A percentile compares a stretch with the other conserved stretches of the same genome.
Conservation (phyloP, 2,797 vertebrate species). For the Ptychadena robeensis region DNA sequence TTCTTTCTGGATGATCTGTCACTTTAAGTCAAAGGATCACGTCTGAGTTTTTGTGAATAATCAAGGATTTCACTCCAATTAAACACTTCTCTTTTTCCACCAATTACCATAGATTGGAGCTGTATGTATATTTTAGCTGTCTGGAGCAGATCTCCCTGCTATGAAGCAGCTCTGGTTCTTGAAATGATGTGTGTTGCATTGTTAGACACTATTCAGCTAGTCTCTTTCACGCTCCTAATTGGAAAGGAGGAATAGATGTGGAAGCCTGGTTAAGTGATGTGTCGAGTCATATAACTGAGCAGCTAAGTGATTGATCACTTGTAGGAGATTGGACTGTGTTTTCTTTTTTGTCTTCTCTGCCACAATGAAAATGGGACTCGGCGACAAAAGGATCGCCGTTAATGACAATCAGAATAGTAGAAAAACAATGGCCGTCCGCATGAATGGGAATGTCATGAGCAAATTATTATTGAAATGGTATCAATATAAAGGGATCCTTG, state of each 20-base stretch:
- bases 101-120: conserved; percentile 28
- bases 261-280: conserved; percentile 56
- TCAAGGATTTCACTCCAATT: neutral
- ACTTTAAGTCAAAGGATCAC: neutral
- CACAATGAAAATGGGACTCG: conserved; percentile 42
- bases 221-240: conserved; percentile 58
- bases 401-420: neutral
- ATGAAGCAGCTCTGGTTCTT: conserved; percentile 24
- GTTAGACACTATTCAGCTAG: conserved; percentile 48
- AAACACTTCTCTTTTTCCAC: conserved; percentile 1
- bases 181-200: conserved; percentile 55
- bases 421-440: neutral
- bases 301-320: conserved; percentile 60
- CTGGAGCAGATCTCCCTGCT: conserved; percentile 28
- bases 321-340: conserved; percentile 36
- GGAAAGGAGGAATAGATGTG: conserved; percentile 58
- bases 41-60: neutral
- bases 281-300: conserved; percentile 48
- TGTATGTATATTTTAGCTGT: conserved; percentile 37
- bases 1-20: neutral
- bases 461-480: conserved; percentile 5
- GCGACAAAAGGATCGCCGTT: neutral
- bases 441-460: neutral
- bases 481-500: neutral
- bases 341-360: conserved; percentile 34